phyloP scores from a whole-genome alignment of 2,888 invertebrate species.

The Pantelozetes paolii region DNA sequence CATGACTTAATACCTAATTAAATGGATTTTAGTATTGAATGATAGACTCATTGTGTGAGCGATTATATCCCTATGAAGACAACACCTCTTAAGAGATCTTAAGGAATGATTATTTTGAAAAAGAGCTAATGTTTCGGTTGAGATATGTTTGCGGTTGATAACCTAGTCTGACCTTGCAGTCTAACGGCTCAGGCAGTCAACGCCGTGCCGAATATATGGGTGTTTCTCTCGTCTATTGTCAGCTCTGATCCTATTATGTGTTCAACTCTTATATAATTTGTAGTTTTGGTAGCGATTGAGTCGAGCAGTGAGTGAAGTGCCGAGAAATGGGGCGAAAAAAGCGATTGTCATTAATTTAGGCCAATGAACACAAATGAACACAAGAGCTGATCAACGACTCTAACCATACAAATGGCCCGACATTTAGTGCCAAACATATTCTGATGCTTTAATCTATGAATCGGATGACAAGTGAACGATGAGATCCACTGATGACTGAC shows the following conservation, averaged over 20 bases:
- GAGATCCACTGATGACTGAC: background rate
- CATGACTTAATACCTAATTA: background rate
- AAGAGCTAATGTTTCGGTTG: slow-evolving; percentile 15
- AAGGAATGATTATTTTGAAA: slow-evolving; percentile 5
- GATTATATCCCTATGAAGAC: slow-evolving; percentile 19
- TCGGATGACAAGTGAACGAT: slow-evolving; percentile 24
- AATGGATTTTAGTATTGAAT: background rate
- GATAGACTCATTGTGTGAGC: slow-evolving; percentile 13
- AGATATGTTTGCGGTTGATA: slow-evolving; percentile 29
- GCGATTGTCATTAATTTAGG: slow-evolving; percentile 38
- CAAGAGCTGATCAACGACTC: slow-evolving; percentile 12
- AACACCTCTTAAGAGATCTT: slow-evolving; percentile 13
- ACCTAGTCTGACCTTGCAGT: slow-evolving; percentile 24
- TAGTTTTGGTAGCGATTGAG: slow-evolving; percentile 26
- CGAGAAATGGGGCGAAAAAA: slow-evolving; percentile 35
- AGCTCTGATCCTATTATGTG: slow-evolving; percentile 29
- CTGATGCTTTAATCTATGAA: slow-evolving; percentile 1
- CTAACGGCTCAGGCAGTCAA: background rate
- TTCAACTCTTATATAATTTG: slow-evolving; percentile 6
- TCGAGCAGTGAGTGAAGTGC: slow-evolving; percentile 20
- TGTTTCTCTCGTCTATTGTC: slow-evolving; percentile 31
- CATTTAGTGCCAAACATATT: background rate
- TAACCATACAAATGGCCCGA: background rate
- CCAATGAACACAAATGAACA: slow-evolving; percentile 32
- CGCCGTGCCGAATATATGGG: slow-evolving; percentile 22